Evolutionary conservation across 2,888 invertebrate species (phyloP), one percentile per base, ranked within the genome.

Genomic region (Microplitis deprimator): DNA sequence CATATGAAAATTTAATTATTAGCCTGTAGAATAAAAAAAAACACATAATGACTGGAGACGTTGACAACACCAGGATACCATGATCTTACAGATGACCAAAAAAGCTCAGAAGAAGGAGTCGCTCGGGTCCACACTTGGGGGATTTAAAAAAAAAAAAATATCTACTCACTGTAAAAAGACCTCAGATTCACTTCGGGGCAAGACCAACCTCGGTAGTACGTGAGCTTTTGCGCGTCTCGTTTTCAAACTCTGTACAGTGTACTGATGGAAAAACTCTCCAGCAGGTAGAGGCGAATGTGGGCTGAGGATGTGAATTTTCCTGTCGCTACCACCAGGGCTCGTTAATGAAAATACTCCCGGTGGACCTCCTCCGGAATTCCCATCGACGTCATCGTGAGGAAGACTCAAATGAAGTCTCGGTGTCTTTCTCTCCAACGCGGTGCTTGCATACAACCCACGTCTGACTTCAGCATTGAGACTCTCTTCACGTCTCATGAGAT

Each of bases 291-390:
- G 96, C 85, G 94, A 94, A 87, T 95, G 95, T 0, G 95, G 95
- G 82, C 96, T 96, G 77, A 96, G 90, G 77, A 96, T 96, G 62
- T 95, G 96, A 73, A 96, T 92, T 82, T 92, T 92, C 13, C 94
- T 87, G 83, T 92, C 92, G 61, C 89, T 89, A n/a, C 89, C 87
- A 1, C 92, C 92, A 0, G 92, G 91, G 81, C 91, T 91, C 69
- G 90, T 91, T 61, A 91, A 82, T 65, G 91, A 91, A 71, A 92
- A 91, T 10, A 92, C 91, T 78, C 93, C 93, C 6, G 91, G 89
- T 0, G 94, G 93, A 40, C 74, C 67, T 20, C 68, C 68, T 59
- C 64, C 69, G 16, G 50, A 16, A 38, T n/a, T 50, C 2, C 68
- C 60, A 61, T 77, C 77, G 17, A 60, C 67, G 60, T 77, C 77